Evolutionary conservation across 2,888 invertebrate genomes (phyloP).

Genomic region (Macropis europaea): DNA sequence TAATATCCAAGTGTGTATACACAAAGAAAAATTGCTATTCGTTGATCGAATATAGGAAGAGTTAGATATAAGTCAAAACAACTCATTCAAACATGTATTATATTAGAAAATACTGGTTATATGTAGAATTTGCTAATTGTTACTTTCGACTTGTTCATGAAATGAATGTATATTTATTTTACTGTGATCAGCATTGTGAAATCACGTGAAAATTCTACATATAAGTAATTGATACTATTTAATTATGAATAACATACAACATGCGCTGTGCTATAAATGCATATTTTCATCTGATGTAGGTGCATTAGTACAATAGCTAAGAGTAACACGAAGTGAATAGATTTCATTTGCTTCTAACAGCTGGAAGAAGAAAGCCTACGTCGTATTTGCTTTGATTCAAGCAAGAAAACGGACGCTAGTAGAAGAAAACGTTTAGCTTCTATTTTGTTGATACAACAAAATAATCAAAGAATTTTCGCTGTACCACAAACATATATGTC

Average conservation of each 20-base stretch:
- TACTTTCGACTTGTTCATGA: constrained; percentile 1
- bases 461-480: background rate
- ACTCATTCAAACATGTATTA: constrained; percentile 10
- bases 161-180: constrained; percentile 11
- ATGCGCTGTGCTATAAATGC: background rate
- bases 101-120: background rate
- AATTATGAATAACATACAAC: background rate
- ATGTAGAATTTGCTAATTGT: constrained; percentile 3
- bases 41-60: constrained; percentile 6
- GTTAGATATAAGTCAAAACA: constrained; percentile 3
- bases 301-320: background rate
- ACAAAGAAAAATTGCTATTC: background rate
- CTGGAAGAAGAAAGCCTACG: background rate
- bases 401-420: background rate
- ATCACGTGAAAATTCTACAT: background rate
- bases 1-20: background rate
- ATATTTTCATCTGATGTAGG: constrained; percentile 4
- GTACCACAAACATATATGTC: constrained; percentile 18
- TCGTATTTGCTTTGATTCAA: background rate
- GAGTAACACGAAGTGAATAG: background rate
- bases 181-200: background rate
- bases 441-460: background rate
- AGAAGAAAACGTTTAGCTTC: background rate
- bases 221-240: background rate
- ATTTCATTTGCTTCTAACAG: background rate